These are phyloP conservation scores for Diadema setosum DNA, from an alignment of 35 echinoderm and acorn worm species.

Conservation along the genomic window DNA sequence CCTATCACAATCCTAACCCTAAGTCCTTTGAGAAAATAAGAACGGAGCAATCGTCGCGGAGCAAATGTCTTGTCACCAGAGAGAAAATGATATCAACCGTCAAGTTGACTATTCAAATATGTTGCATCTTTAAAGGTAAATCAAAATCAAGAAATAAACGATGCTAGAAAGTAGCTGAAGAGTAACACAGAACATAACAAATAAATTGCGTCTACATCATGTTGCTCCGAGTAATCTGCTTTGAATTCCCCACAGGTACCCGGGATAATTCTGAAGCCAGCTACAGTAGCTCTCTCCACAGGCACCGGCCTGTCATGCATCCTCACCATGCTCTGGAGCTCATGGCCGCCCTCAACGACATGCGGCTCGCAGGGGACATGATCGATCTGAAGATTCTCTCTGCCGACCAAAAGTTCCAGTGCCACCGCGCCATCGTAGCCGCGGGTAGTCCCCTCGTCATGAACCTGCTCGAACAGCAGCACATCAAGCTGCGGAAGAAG, in stretches of 20 bases:
- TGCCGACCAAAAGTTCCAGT: conserved; percentile 1
- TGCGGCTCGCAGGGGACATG: conserved; percentile 75
- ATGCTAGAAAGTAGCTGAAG: no score
- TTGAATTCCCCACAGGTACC: not conserved
- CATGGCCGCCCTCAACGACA: conserved; percentile 49
- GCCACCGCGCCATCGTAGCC: conserved; percentile 73
- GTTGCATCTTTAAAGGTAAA: no score
- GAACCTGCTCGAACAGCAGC: conserved; percentile 18
- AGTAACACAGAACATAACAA: no score
- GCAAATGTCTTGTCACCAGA: no score
- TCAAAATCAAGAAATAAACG: no score
- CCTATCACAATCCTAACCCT: no score
- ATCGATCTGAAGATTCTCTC: conserved; percentile 53
- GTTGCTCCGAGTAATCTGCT: no score
- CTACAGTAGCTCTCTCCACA: not conserved
- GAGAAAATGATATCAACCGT: no score
- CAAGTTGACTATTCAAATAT: no score
- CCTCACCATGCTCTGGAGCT: conserved; percentile 66
- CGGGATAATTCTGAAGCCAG: not conserved
- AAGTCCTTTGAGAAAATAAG: no score
- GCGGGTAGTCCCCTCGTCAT: conserved; percentile 84
- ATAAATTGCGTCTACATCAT: no score
- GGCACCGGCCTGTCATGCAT: conserved; percentile 21
- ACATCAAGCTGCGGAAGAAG: not conserved
- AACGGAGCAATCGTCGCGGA: no score